phyloP scores from a whole-genome alignment of 2,888 invertebrate genomes.

The Mesorhabditis spiculigera region DNA sequence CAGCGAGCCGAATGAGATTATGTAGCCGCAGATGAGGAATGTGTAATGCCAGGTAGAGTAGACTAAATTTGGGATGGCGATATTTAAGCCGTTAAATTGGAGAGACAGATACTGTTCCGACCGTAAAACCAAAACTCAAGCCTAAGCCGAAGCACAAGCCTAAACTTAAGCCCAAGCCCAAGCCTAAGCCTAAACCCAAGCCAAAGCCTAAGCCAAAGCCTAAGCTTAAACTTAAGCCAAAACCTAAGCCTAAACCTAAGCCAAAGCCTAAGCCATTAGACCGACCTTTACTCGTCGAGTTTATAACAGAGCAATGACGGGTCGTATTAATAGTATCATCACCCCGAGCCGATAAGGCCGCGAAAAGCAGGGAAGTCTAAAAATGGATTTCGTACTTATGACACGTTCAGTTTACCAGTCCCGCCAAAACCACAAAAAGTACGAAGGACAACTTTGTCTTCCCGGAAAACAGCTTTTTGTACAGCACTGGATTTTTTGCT shows the following conservation, averaged over 20 bases:
- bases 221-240: too few relatives aligned
- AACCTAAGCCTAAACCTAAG: too few relatives aligned
- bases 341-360: neutral
- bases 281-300: neutral
- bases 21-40: neutral
- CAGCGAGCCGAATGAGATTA: neutral
- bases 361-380: neutral
- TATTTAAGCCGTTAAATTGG: too few relatives aligned
- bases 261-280: too few relatives aligned
- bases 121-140: too few relatives aligned
- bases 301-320: constrained; percentile 1
- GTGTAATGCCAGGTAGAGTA: neutral
- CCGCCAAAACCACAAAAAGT: neutral
- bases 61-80: too few relatives aligned
- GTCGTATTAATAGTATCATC: neutral
- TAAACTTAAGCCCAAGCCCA: too few relatives aligned
- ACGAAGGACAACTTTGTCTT: neutral
- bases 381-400: neutral
- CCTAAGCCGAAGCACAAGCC: too few relatives aligned
- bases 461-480: constrained; percentile 1
- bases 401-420: neutral
- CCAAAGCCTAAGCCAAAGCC: too few relatives aligned
- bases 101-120: too few relatives aligned
- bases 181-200: too few relatives aligned
- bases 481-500: neutral